A percentile compares a stretch with the other conserved stretches of the same genome.
phyloP scores from a whole-genome alignment of 2,888 invertebrate genomes.

The Trissoscelio sp. region DNA sequence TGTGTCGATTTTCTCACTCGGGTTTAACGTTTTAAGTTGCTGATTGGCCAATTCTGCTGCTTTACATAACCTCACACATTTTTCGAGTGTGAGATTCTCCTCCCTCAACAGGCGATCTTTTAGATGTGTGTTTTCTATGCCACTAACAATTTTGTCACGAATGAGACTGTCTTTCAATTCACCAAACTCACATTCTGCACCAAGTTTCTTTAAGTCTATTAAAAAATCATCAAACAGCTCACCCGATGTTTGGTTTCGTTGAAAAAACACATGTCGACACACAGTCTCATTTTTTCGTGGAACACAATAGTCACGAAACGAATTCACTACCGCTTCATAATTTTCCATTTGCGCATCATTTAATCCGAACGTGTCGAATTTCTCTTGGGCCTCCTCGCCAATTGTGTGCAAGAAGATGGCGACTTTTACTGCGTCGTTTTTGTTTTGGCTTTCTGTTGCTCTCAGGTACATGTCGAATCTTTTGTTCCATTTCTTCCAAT shows the following conservation, averaged over 20 bases:
- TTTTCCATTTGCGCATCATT: background rate
- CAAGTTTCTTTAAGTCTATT: conserved; percentile 70
- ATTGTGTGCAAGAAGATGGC: conserved; percentile 73
- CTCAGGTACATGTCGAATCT: conserved; percentile 42
- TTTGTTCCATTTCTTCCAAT: conserved; percentile 39
- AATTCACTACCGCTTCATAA: conserved; percentile 51
- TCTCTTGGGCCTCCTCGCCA: conserved; percentile 71
- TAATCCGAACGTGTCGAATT: conserved; percentile 71
- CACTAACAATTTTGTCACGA: conserved; percentile 19
- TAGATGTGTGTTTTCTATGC: conserved; percentile 65
- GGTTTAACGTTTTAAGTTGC: conserved; percentile 53
- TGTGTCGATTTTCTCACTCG: background rate
- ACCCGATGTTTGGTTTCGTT: conserved; percentile 57
- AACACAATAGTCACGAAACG: conserved; percentile 66
- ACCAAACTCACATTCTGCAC: conserved; percentile 66
- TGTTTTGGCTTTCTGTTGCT: conserved; percentile 69
- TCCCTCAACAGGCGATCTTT: conserved; percentile 71
- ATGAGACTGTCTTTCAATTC: conserved; percentile 22
- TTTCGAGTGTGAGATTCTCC: conserved; percentile 62
- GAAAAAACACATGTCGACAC: conserved; percentile 71
- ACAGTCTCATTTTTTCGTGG: conserved; percentile 64
- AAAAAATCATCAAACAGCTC: conserved; percentile 70
- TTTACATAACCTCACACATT: conserved; percentile 56
- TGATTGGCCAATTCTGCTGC: conserved; percentile 63
- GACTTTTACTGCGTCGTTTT: conserved; percentile 65